Evolutionary conservation across 2,888 invertebrate species (phyloP), one percentile per base, ranked within the genome.

Genomic region (Heteropelma amictum): DNA sequence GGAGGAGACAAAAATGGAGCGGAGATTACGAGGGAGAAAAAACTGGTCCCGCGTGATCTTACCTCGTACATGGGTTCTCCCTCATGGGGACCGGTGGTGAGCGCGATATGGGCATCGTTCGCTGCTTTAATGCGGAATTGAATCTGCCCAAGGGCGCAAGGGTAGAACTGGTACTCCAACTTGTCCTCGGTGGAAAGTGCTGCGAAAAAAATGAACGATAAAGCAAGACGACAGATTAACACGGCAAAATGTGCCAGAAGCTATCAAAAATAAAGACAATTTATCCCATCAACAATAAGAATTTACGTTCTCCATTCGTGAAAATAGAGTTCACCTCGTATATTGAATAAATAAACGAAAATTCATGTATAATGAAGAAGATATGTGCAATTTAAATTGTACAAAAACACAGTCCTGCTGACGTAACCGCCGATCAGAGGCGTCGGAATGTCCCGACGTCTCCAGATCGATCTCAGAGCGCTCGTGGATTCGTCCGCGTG

Each of bases 71-170:
- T 95, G 19, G 96, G 96, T 56, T 94, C 93, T 6, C 92, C 90
- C 80, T 94, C 95, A 49, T 91, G 90, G 1, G 95, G 93, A 0
- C 92, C 92, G 67, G 93, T 90, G 8, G 95, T 94, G 8, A 97
- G 92, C 0, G 95, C 95, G 81, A 97, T 85, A 87, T 97, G 97
- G 7, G 96, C 97, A 90, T 97, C 97, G 85, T 97, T 93, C 0
- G 93, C 85, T 0, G 97, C 92, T 77, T 94, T 93, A 3, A 97
- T 93, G 83, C 94, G 93, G 89, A 97, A 96, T 84, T 94, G 93
- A 61, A 95, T 90, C 60, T 93, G 93, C 2, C 94, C 94, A 77
- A 92, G 91, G 12, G 91, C 89, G 64, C 94, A 93, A 23, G 95
- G 95, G 84, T 94, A 93, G 91, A 96, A 97, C 78, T 93, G 92